A percentile compares a stretch with the other conserved stretches of the same genome.
Evolutionary conservation across 2,888 invertebrate species (phyloP).

Genomic region (Paralinhomoeus sp.): DNA sequence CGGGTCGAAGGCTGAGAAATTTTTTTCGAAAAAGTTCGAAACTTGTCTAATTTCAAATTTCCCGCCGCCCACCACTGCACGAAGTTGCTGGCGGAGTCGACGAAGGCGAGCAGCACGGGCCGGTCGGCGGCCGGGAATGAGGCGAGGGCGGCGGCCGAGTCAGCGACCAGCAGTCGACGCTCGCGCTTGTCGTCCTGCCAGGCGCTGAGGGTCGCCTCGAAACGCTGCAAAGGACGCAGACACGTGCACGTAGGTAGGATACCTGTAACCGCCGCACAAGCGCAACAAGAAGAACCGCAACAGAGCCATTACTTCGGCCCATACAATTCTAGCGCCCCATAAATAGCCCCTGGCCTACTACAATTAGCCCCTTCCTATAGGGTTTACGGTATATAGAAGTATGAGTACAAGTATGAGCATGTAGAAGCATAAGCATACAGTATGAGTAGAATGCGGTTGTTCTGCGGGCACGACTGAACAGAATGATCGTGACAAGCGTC

Average conservation of each 20-base stretch:
- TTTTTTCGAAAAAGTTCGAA: neutral
- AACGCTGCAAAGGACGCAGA: constrained; percentile 38
- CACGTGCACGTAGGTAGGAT: no score
- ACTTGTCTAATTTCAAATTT: no score
- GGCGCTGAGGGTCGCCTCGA: constrained; percentile 64
- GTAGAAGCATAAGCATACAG: no score
- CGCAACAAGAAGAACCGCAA: no score
- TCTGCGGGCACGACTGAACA: no score
- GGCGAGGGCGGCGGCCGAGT: neutral
- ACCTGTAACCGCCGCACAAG: no score
- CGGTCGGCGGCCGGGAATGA: constrained; percentile 42
- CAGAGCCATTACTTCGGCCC: no score
- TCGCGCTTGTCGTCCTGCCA: constrained; percentile 60
- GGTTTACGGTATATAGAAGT: neutral
- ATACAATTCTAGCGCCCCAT: no score
- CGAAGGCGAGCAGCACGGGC: constrained; percentile 46
- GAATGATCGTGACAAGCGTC: no score
- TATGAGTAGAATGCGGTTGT: no score
- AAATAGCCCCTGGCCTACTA: no score
- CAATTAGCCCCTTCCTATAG: neutral
- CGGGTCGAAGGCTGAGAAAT: neutral
- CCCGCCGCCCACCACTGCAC: neutral
- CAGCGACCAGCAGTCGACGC: constrained; percentile 14
- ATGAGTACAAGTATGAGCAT: neutral
- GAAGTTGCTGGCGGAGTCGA: constrained; percentile 57